A percentile compares a stretch with the other conserved stretches of the same genome.
These are phyloP conservation scores for Conus betulinus DNA, from an alignment of 1,140 invertebrate genomes.

Conservation along the genomic window DNA sequence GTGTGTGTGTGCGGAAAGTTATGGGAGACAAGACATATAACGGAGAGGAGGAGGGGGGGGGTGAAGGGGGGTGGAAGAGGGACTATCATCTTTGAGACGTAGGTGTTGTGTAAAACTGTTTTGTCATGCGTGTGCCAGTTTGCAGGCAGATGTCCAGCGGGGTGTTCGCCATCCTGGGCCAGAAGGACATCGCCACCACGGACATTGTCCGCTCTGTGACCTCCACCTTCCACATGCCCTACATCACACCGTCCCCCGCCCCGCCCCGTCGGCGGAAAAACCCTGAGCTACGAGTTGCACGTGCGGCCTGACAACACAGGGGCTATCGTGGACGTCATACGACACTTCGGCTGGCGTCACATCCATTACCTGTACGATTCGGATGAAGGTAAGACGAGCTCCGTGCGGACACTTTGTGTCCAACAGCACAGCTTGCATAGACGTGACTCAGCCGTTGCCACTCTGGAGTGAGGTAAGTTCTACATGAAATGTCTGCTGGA, in stretches of 20 bases:
- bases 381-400: slow-evolving; percentile 86
- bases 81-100: too few species aligned
- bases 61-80: too few species aligned
- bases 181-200: slow-evolving; percentile 92
- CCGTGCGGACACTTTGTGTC: too few species aligned
- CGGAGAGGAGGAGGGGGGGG: too few species aligned
- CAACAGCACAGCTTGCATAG: too few species aligned
- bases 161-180: slow-evolving; percentile 92
- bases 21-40: too few species aligned
- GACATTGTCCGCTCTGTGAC: slow-evolving; percentile 96
- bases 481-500: too few species aligned
- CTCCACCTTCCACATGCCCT: slow-evolving; percentile 97
- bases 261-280: slow-evolving; percentile 19
- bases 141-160: slow-evolving; percentile 93
- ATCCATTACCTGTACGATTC: slow-evolving; percentile 97
- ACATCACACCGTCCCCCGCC: slow-evolving; percentile 80
- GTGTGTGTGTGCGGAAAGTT: too few species aligned
- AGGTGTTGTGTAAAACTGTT: too few species aligned
- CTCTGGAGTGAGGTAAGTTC: too few species aligned
- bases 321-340: slow-evolving; percentile 93
- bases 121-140: slow-evolving; percentile 79
- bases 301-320: slow-evolving; percentile 95
- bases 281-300: slow-evolving; percentile 55
- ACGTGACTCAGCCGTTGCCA: too few species aligned
- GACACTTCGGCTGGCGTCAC: slow-evolving; percentile 92